Percentiles rank a stretch among this genome's conserved stretches.
phyloP scores from a whole-genome alignment of 2,113 vertebrate genomes.

The Calyptomena viridis region DNA sequence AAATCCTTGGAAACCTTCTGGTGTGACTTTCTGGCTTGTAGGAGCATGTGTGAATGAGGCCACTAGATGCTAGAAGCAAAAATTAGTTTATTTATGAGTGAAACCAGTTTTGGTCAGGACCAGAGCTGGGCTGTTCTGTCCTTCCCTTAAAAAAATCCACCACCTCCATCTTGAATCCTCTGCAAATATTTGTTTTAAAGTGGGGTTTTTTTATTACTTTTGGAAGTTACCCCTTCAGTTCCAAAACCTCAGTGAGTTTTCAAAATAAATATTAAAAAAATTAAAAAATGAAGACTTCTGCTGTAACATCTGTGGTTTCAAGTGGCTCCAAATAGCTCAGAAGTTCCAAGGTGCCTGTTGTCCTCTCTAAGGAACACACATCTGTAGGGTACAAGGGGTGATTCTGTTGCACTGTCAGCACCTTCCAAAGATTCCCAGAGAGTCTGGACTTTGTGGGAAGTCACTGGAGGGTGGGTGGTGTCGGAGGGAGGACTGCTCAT shows the following conservation, averaged over 20 bases:
- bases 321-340: neutral
- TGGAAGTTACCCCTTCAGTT: neutral
- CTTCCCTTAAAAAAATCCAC: neutral
- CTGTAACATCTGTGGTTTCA: neutral
- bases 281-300: neutral
- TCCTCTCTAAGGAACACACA: rapidly evolving
- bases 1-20: neutral
- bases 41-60: neutral
- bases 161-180: neutral
- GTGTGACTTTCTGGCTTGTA: neutral
- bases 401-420: neutral
- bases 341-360: neutral
- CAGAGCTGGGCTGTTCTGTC: neutral
- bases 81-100: neutral
- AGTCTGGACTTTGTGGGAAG: neutral
- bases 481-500: neutral
- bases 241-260: neutral
- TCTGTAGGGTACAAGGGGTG: neutral
- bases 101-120: neutral
- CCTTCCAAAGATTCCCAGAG: neutral
- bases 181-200: neutral
- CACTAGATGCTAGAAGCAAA: neutral
- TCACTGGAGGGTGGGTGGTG: rapidly evolving
- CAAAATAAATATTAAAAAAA: neutral
- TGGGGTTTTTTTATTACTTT: neutral